Base-by-base conservation (phyloP, 1,140 invertebrate genomes). In the Hetaerina americana region DNA sequence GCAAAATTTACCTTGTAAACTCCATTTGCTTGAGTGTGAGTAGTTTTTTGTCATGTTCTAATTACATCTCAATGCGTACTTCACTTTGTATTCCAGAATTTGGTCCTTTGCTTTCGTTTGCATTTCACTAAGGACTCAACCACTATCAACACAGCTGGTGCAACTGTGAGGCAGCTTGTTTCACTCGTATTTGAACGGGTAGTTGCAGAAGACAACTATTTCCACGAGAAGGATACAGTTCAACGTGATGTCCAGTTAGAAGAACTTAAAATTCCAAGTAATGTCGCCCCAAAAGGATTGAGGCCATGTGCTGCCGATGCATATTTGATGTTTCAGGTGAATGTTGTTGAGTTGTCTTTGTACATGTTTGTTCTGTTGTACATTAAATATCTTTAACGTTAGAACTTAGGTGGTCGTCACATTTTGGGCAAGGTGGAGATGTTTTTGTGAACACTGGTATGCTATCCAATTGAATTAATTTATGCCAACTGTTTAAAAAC, bases 171-270 rank as follows among this genome's bases (percentile, higher is more conserved):
- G 66, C 97, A 99, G 79, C 82, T 99, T 66, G 95, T 98, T n/a
- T 94, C 94, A 66, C 83, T 95, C 66, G 95, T 99, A 0, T 99
- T 98, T 85, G 97, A 99, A 80, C 83, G 97, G 72, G 95, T 97
- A 18, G 85, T 95, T 57, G 84, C 86, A 29, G 90, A 92, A 77
- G 87, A 90, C 78, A 85, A 89, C 71, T 82, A 84, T 77, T 78
- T 78, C 76, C 40, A 57, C 22, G 40, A 57, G 15, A 75, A 75
- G 66, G 57, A 26, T 24, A 69, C 66, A 68, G 72, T 66, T 24
- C 71, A 72, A 15, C 77, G 80, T 70, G 86, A 87, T 78, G 83
- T 89, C 57, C 90, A 90, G 78, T 83, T 91, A 57, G 91, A 92
- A 71, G 91, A 94, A 80, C 81, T 94, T 15, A 93, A 93, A 84